Evolutionary conservation across 1,140 invertebrate species (phyloP), one percentile per base, ranked within the genome.

Genomic region (Aphelenchoides avenae): DNA sequence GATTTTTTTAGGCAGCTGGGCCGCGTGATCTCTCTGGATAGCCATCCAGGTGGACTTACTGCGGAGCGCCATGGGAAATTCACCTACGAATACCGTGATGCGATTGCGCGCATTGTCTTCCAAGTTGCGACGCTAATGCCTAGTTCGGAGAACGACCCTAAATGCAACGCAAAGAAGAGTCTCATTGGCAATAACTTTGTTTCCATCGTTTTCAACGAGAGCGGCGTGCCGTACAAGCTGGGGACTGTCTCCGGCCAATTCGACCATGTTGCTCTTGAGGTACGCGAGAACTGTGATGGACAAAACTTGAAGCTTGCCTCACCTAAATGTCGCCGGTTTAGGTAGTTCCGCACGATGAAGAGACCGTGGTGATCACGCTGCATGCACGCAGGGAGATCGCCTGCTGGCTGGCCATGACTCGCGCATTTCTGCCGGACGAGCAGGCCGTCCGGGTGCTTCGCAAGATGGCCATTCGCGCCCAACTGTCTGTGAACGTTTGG

Each of bases 31-130:
- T 46, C 43, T 15, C 34, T 46, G 43, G 43, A 36, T 3, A 13
- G 34, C n/a, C 26, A 46, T 5, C 43, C 43, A 20, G 43, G 15
- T 34, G 43, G 43, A 46, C n/a, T 46, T 3, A 24, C 27, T 18
- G 34, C 15, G 43, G 43, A 31, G 13, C 27, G 34, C 27, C 43
- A 46, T 46, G 43, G 39, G n/a, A 46, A 46, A 22, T 55, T 58
- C 51, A 59, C 54, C 3, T 55, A 55, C 52, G 52, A 31, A 27
- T 36, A 55, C 27, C 9, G n/a, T n/a, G 52, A 55, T 57, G n/a
- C 36, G 9, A 41, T 31, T n/a, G n/a, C 3, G 9, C 20, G 20
- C 20, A 31, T 58, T 34, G 20, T 41, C 9, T 55, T 55, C 22
- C 53, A 54, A 7, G 33, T 55, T 2, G 51, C 52, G 22, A 55